Percentiles rank a stretch among this genome's conserved stretches.
Evolutionary conservation across 2,888 invertebrate genomes (phyloP).

Genomic region (Macrosiphum euphorbiae): DNA sequence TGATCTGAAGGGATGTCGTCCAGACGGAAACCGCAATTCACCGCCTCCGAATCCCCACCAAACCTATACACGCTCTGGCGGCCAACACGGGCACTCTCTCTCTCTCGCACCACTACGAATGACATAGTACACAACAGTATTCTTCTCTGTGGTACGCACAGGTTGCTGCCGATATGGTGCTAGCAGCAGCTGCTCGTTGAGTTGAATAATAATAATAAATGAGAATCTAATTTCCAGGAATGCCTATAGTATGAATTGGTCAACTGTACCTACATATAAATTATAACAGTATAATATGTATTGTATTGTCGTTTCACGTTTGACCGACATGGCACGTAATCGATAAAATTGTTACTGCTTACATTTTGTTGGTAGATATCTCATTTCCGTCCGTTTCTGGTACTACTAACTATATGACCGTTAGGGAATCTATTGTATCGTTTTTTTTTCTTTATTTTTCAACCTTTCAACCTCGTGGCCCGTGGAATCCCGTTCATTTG

Average conservation of each 20-base stretch:
- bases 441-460: not conserved
- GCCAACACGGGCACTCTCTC: not conserved
- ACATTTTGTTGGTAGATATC: not conserved
- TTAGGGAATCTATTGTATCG: not conserved
- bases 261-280: too few species aligned
- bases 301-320: not conserved
- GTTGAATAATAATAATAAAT: not conserved
- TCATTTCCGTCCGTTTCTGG: not conserved
- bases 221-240: too few species aligned
- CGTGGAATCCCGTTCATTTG: not conserved
- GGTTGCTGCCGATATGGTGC: not conserved
- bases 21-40: not conserved
- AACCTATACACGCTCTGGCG: not conserved
- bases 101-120: not conserved
- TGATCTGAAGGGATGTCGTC: not conserved
- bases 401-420: not conserved
- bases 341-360: not conserved
- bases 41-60: not conserved
- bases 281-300: too few species aligned
- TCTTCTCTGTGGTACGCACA: not conserved
- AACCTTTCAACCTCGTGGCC: not conserved
- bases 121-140: not conserved
- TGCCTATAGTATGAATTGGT: too few species aligned
- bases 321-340: not conserved
- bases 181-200: not conserved